Evolutionary conservation across 2,888 invertebrate species (phyloP), one percentile per base, ranked within the genome.

Genomic region (Oithona nana): DNA sequence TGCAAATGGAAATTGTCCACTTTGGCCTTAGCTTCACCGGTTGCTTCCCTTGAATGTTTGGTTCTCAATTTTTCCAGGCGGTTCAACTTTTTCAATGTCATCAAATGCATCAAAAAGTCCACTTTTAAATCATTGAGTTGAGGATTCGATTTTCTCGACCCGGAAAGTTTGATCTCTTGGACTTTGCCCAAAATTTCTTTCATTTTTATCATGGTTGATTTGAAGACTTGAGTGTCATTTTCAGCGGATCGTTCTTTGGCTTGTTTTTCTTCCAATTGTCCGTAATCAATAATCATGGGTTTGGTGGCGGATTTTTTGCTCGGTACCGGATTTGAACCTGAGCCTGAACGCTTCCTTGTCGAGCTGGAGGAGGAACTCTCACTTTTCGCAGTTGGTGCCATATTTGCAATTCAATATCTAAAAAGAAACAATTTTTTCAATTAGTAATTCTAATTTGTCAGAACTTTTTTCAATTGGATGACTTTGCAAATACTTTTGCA

Each of bases 1-100:
- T 88, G 86, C 59, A 95, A 75, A 71, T 93, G 86, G 67, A 87
- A 86, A 62, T 85, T 85, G 70, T 95, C 94, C 0, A 93, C 89
- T 67, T 84, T 82, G 69, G 85, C 83, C 71, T 92, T 92, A 66
- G 88, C 88, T 68, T 82, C 81, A 68, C 83, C 83, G 3, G 92
- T 76, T 16, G 81, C 80, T 73, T 93, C 92, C 59, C 89, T 78
- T 0, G 86, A 83, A 65, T 83, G 80, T 68, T 88, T 83, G 48
- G 88, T 84, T 1, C 88, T 80, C 58, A 90, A 83, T 74, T 94
- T 93, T 69, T 90, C 89, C 68, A 90, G 76, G 24, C 93, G 80
- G 73, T 94, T 94, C 1, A 93, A 74, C 73, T 90, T 92, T 71
- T 90, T 92, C 59, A 93, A 74, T 61, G 84, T 78, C n/a, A 89